These are phyloP conservation scores for Vanessa atalanta DNA, from an alignment of 1,140 invertebrate genomes.

Conservation along the genomic window DNA sequence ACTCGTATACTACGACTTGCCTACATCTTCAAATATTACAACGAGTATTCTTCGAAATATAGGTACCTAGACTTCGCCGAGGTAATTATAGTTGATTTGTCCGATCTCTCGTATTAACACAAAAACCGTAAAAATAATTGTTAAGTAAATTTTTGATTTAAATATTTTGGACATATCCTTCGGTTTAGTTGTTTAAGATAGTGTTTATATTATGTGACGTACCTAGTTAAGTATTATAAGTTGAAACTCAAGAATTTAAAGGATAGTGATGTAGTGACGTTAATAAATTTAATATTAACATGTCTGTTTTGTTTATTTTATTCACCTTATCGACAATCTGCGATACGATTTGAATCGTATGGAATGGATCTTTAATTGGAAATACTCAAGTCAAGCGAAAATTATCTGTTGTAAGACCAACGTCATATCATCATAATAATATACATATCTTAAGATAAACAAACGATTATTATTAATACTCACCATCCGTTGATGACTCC, in stretches of 20 bases:
- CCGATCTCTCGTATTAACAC: conserved; percentile 71
- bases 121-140: conserved; percentile 65
- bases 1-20: conserved; percentile 72
- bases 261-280: conserved; percentile 74
- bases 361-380: too few species aligned
- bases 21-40: conserved; percentile 73
- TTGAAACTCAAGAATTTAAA: conserved; percentile 77
- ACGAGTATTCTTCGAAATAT: conserved; percentile 62
- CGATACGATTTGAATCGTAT: too few species aligned
- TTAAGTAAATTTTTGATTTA: conserved; percentile 69
- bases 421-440: too few species aligned
- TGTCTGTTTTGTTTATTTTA: conserved; percentile 47
- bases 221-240: conserved; percentile 77
- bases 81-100: conserved; percentile 56
- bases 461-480: conserved; percentile 60
- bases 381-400: too few species aligned
- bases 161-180: conserved; percentile 74
- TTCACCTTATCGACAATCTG: neutral
- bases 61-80: conserved; percentile 60
- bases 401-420: too few species aligned
- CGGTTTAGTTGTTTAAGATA: conserved; percentile 69
- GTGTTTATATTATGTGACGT: conserved; percentile 75
- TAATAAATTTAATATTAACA: conserved; percentile 72
- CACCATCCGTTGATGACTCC: conserved; percentile 94
- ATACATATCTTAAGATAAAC: too few species aligned